phyloP scores from a whole-genome alignment of 2,797 vertebrate species.

The Knipowitschia caucasica region DNA sequence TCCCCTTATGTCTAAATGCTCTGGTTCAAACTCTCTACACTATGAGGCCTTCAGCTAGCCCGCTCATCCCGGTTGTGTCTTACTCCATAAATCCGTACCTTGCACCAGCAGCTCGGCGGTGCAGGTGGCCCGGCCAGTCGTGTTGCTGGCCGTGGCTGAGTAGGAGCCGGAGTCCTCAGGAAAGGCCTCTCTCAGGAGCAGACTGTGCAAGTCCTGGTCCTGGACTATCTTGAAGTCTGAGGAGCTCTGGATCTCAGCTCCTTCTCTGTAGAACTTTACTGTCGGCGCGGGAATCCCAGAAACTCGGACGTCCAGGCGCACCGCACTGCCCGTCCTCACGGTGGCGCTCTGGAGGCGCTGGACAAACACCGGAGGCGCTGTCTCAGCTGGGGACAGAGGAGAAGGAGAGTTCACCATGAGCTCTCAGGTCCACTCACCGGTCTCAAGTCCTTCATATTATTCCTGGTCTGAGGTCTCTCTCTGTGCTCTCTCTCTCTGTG shows the following conservation, averaged over 20 bases:
- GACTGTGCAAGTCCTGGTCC: slow-evolving; percentile 89
- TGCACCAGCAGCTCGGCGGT: slow-evolving; percentile 79
- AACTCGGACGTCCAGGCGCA: slow-evolving; percentile 2
- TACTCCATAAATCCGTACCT: too few species aligned
- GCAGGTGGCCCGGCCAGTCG: slow-evolving; percentile 89
- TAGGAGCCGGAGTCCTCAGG: slow-evolving; percentile 86
- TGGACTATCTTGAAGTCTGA: slow-evolving; percentile 89
- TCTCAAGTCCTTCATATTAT: too few species aligned
- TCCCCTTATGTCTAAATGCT: too few species aligned
- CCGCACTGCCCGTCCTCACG: slow-evolving; percentile 4
- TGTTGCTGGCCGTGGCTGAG: slow-evolving; percentile 34
- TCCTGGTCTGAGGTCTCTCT: too few species aligned
- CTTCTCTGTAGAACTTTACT: slow-evolving; percentile 82
- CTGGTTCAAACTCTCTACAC: too few species aligned
- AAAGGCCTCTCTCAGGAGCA: slow-evolving; percentile 88
- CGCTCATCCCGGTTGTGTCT: too few species aligned
- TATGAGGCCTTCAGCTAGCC: too few species aligned
- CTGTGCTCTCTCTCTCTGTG: too few species aligned
- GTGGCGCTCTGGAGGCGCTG: slow-evolving; percentile 9
- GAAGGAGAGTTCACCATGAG: not conserved
- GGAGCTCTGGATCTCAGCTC: slow-evolving; percentile 92
- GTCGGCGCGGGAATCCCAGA: not conserved
- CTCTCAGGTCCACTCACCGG: not conserved
- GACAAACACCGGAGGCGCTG: slow-evolving; percentile 1
- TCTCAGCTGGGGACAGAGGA: not conserved